Evolutionary conservation across 1,140 invertebrate species (phyloP).

Genomic region (Heterodera schachtii): DNA sequence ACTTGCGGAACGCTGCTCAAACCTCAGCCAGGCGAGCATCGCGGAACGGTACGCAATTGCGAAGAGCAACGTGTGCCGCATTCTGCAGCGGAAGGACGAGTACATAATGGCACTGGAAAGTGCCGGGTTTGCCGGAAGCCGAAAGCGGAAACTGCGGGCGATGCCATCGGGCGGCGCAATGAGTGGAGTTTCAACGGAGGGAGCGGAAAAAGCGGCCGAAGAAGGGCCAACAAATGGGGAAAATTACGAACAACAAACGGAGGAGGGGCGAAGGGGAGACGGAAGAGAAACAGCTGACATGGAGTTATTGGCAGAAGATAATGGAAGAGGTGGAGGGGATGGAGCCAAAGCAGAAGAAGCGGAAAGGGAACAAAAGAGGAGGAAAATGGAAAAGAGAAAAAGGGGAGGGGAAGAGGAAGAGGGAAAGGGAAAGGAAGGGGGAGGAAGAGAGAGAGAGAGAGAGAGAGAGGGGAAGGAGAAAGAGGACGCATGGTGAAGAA

Average conservation of each 20-base stretch:
- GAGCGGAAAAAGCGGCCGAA: not conserved
- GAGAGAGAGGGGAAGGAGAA: not conserved
- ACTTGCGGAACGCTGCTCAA: slow-evolving; percentile 56
- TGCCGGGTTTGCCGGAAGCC: slow-evolving; percentile 53
- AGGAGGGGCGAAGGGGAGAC: not conserved
- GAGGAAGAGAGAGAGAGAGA: not conserved
- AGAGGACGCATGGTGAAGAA: not conserved
- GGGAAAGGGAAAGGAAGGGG: not conserved
- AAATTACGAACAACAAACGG: not conserved
- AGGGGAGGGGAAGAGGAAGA: too few species aligned
- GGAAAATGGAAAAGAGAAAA: not conserved
- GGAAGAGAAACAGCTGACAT: not conserved
- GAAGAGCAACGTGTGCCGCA: slow-evolving; percentile 61
- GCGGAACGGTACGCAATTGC: slow-evolving; percentile 60
- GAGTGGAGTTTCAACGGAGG: slow-evolving; percentile 22
- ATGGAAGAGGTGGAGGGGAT: not conserved
- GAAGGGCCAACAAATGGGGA: not conserved
- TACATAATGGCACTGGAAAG: slow-evolving; percentile 56
- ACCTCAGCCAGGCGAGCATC: slow-evolving; percentile 59
- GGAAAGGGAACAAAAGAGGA: not conserved
- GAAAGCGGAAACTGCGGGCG: slow-evolving; percentile 54
- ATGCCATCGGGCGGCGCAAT: not conserved
- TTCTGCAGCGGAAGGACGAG: slow-evolving; percentile 58
- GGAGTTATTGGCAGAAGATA: not conserved
- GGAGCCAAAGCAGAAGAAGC: not conserved